phyloP scores from a whole-genome alignment of 2,888 invertebrate species.

The Amphipoea oculea region DNA sequence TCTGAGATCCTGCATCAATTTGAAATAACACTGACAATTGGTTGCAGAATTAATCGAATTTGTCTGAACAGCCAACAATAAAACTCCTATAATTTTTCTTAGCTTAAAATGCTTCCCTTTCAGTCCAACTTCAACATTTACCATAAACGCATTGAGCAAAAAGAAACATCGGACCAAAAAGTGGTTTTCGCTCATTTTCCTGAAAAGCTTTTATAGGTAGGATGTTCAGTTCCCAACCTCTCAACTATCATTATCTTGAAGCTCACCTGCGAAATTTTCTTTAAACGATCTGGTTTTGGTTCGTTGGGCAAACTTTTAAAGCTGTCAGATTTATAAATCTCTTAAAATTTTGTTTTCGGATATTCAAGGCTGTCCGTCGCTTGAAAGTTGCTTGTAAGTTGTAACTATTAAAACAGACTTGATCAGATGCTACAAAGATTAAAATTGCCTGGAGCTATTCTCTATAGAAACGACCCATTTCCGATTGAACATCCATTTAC shows the following conservation, averaged over 20 bases:
- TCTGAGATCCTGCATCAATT: not conserved
- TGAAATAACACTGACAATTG: not conserved
- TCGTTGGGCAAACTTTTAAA: slow-evolving; percentile 52
- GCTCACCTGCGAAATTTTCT: slow-evolving; percentile 75
- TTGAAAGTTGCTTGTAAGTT: not conserved
- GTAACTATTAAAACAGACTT: not conserved
- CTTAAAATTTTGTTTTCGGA: slow-evolving; percentile 38
- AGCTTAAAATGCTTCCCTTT: slow-evolving; percentile 26
- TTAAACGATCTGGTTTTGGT: slow-evolving; percentile 58
- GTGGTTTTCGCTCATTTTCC: slow-evolving; percentile 83
- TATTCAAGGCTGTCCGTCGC: not conserved
- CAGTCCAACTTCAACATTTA: slow-evolving; percentile 60
- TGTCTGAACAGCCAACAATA: not conserved
- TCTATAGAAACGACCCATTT: not conserved
- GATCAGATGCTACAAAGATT: not conserved
- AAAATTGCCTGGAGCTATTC: not conserved
- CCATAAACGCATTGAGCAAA: slow-evolving; percentile 76
- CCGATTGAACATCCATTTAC: slow-evolving; percentile 1
- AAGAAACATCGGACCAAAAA: slow-evolving; percentile 80
- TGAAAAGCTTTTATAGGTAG: slow-evolving; percentile 80
- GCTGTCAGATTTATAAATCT: slow-evolving; percentile 32
- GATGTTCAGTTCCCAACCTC: slow-evolving; percentile 74
- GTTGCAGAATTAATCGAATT: slow-evolving; percentile 7
- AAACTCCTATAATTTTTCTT: slow-evolving; percentile 8
- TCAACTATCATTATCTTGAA: slow-evolving; percentile 80